These are phyloP conservation scores for Pseudolycoriella hygida DNA, from an alignment of 2,888 invertebrate genomes.

Conservation along the genomic window DNA sequence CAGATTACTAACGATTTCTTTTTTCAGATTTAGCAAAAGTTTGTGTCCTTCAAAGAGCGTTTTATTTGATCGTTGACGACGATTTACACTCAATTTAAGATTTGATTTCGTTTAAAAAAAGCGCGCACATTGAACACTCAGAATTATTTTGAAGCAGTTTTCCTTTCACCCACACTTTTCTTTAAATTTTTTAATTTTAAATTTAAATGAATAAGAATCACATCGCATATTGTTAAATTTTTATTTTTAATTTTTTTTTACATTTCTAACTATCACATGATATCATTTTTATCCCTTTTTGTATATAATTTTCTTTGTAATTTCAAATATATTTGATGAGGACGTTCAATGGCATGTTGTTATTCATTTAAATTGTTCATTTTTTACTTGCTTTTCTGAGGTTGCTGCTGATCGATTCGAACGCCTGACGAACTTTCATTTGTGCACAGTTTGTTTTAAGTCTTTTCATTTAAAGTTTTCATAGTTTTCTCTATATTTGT, in stretches of 20 bases:
- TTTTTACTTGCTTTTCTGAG: neutral
- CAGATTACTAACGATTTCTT: neutral
- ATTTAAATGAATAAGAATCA: neutral
- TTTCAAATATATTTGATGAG: neutral
- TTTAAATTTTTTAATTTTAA: neutral
- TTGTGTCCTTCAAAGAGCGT: neutral
- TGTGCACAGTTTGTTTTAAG: neutral
- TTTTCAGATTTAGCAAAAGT: no score
- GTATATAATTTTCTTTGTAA: neutral
- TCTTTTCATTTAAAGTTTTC: neutral
- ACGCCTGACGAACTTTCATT: neutral
- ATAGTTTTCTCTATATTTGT: neutral
- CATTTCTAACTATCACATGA: conserved; percentile 1
- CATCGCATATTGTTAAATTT: neutral
- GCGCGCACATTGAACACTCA: conserved; percentile 2
- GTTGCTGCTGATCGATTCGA: neutral
- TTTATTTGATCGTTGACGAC: neutral
- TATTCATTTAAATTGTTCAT: neutral
- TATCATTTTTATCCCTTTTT: neutral
- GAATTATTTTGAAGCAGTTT: neutral
- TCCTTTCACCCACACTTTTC: neutral
- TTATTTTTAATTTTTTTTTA: neutral
- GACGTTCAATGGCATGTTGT: neutral
- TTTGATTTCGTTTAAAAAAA: neutral
- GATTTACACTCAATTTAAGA: neutral